Conservation (phyloP, 2,888 invertebrate genomes). For the Mimas tiliae region DNA sequence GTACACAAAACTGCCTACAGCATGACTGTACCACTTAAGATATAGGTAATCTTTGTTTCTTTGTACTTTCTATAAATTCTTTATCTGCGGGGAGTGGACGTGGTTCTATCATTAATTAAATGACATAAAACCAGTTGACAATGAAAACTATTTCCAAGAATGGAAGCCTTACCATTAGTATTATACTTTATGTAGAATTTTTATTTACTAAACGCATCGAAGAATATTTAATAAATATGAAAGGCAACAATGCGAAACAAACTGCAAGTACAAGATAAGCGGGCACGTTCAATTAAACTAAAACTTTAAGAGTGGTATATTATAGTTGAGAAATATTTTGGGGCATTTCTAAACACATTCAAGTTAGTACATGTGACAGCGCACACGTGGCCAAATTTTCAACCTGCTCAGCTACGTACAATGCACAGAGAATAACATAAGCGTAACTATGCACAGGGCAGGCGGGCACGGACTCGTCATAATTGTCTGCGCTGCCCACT, state of each 20-base stretch:
- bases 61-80: neutral
- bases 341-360: slow-evolving; percentile 61
- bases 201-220: neutral
- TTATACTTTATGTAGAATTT: too few relatives aligned
- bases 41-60: too few relatives aligned
- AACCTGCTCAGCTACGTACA: slow-evolving; percentile 45
- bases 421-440: slow-evolving; percentile 19
- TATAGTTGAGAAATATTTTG: slow-evolving; percentile 58
- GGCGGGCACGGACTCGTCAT: neutral
- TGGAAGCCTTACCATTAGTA: too few relatives aligned
- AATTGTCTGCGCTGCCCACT: neutral
- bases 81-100: neutral
- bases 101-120: neutral
- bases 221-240: neutral
- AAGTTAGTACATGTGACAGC: slow-evolving; percentile 62
- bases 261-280: neutral
- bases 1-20: too few relatives aligned
- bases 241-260: neutral
- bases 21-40: too few relatives aligned
- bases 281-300: neutral
- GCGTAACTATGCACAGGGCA: slow-evolving; percentile 2
- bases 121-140: neutral
- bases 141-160: neutral
- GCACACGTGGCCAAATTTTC: slow-evolving; percentile 64
- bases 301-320: slow-evolving; percentile 42